Percentiles rank a stretch among this genome's conserved stretches.
These are phyloP conservation scores for Adelges cooleyi DNA, from an alignment of 1,140 invertebrate species.

Conservation along the genomic window DNA sequence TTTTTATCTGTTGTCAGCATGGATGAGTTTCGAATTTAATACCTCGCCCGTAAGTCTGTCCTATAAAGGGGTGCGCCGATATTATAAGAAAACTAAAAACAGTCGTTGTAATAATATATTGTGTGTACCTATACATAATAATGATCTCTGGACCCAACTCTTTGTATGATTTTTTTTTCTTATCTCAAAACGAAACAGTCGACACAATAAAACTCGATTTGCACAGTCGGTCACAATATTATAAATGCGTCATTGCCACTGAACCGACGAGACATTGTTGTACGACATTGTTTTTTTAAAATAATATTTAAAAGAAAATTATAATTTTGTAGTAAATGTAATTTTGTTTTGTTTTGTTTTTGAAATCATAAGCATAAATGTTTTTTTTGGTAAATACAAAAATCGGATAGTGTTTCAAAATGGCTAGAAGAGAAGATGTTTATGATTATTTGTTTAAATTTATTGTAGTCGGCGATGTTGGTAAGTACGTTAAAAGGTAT, in stretches of 20 bases:
- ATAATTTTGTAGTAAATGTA: background rate
- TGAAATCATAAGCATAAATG: too few species aligned
- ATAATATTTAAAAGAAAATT: too few species aligned
- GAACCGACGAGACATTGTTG: background rate
- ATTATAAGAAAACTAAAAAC: background rate
- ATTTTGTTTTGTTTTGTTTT: background rate
- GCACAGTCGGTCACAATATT: background rate
- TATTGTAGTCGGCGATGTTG: conserved; percentile 4
- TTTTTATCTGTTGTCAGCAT: conserved; percentile 20
- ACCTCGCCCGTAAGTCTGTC: background rate
- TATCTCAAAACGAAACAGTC: background rate
- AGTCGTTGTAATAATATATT: background rate
- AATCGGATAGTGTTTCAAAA: background rate
- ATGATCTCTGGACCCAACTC: background rate
- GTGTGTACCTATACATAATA: too few species aligned
- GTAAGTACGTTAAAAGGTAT: too few species aligned
- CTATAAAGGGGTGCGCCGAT: background rate
- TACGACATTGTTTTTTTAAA: too few species aligned
- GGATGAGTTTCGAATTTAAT: conserved; percentile 16
- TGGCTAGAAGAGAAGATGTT: background rate
- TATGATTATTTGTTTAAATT: conserved; percentile 20
- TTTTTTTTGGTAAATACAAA: background rate
- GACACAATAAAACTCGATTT: background rate
- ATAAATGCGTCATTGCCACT: background rate
- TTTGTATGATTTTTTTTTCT: background rate